Conservation (phyloP, 1,140 invertebrate species). For the Hydropsyche tenuis region DNA sequence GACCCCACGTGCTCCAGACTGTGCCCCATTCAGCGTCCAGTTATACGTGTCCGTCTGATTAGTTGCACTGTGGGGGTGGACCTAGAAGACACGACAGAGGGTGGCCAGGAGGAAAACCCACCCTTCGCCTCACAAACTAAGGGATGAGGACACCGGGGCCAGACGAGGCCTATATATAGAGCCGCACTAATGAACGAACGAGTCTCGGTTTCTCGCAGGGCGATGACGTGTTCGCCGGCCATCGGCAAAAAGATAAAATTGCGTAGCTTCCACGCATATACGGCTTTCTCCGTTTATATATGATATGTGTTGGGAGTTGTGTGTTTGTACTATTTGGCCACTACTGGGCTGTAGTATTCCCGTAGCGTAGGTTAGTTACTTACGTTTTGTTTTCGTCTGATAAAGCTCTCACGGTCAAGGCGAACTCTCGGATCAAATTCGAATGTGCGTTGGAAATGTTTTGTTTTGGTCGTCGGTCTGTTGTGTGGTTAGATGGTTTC, state of each 20-base stretch:
- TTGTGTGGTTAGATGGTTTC: too few species aligned
- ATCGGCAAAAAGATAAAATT: conserved; percentile 41
- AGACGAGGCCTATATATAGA: conserved; percentile 12
- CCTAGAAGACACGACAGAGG: not conserved
- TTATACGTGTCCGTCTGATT: conserved; percentile 47
- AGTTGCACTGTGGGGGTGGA: conserved; percentile 39
- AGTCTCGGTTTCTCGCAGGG: conserved; percentile 39
- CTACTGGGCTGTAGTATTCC: conserved; percentile 21
- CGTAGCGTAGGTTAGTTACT: conserved; percentile 48
- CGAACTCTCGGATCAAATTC: not conserved
- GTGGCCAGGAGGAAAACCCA: not conserved
- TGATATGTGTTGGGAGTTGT: too few species aligned
- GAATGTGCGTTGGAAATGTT: not conserved
- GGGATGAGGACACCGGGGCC: not conserved
- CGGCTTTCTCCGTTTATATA: too few species aligned
- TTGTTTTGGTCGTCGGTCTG: not conserved
- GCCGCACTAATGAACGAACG: conserved; percentile 47
- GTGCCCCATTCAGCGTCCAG: conserved; percentile 35
- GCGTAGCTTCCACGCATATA: not conserved
- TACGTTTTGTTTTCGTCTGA: conserved; percentile 37
- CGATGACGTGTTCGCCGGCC: conserved; percentile 43
- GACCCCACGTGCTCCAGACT: conserved; percentile 16
- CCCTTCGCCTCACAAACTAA: too few species aligned
- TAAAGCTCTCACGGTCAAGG: conserved; percentile 7
- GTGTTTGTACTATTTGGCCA: conserved; percentile 23